These are phyloP conservation scores for Caranx ignobilis DNA, from an alignment of 2,113 vertebrate genomes.

Conservation along the genomic window DNA sequence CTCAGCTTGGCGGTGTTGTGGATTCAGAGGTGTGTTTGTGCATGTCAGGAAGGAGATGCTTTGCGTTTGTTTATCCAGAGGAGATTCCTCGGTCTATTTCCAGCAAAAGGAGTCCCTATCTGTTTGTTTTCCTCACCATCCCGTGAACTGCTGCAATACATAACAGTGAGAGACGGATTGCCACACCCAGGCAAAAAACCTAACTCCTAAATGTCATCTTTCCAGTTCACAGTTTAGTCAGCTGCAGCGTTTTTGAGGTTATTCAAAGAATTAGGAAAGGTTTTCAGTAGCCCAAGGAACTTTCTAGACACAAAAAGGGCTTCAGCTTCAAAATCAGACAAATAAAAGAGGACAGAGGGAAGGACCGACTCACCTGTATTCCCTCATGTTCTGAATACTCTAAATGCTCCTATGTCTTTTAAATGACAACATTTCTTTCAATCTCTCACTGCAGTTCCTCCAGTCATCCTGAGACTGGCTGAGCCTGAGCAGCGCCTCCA, in stretches of 20 bases:
- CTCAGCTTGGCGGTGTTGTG: constrained; percentile 48
- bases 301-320: background rate
- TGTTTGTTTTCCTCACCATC: constrained; percentile 13
- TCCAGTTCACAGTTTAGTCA: constrained; percentile 21
- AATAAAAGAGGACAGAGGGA: background rate
- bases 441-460: constrained; percentile 87
- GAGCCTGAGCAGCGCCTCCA: constrained; percentile 93
- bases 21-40: constrained; percentile 44
- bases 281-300: constrained; percentile 37
- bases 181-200: constrained; percentile 40
- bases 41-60: constrained; percentile 22
- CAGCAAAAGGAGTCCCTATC: constrained; percentile 9
- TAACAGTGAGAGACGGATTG: constrained; percentile 31
- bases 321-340: background rate
- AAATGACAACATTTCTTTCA: background rate
- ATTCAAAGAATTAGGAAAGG: constrained; percentile 31
- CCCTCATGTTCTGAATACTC: background rate
- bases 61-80: constrained; percentile 17
- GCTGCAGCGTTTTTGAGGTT: constrained; percentile 12
- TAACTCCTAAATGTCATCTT: constrained; percentile 49
- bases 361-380: background rate
- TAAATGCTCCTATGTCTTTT: background rate
- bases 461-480: constrained; percentile 90
- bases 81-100: constrained; percentile 39
- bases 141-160: constrained; percentile 28